Conservation (phyloP, 2,797 vertebrate genomes). For the Eulemur mongoz region DNA sequence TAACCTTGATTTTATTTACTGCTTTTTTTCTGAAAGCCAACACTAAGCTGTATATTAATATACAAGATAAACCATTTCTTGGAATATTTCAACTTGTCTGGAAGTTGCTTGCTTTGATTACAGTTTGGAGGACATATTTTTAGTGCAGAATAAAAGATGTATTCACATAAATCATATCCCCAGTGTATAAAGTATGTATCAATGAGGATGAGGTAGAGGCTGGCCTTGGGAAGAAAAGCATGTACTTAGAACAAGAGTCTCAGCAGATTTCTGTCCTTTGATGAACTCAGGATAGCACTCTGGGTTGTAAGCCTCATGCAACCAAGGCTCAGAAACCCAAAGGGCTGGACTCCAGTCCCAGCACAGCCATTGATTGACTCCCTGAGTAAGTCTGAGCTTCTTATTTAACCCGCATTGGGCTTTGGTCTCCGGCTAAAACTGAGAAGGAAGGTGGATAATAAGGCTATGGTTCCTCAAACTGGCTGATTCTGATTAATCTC, state of each 20-base stretch:
- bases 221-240: neutral
- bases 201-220: neutral
- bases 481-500: neutral
- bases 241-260: neutral
- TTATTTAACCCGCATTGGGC: neutral
- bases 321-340: neutral
- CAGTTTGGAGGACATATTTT: slow-evolving; percentile 20
- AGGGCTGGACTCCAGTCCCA: no score
- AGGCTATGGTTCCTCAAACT: neutral
- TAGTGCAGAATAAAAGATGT: slow-evolving; percentile 32
- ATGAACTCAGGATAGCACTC: neutral
- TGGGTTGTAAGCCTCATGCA: neutral
- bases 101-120: slow-evolving; percentile 49
- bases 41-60: neutral
- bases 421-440: neutral
- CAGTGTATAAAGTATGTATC: neutral
- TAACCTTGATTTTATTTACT: slow-evolving; percentile 65
- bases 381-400: neutral
- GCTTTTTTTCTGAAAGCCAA: slow-evolving; percentile 2
- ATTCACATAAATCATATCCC: slow-evolving; percentile 45
- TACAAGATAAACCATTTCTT: slow-evolving; percentile 27
- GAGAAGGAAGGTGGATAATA: neutral
- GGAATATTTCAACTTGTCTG: slow-evolving; percentile 45
- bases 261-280: neutral
- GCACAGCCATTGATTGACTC: neutral